Evolutionary conservation across 2,888 invertebrate genomes (phyloP), one percentile per base, ranked within the genome.

Genomic region (Caenorhabditis sp.): DNA sequence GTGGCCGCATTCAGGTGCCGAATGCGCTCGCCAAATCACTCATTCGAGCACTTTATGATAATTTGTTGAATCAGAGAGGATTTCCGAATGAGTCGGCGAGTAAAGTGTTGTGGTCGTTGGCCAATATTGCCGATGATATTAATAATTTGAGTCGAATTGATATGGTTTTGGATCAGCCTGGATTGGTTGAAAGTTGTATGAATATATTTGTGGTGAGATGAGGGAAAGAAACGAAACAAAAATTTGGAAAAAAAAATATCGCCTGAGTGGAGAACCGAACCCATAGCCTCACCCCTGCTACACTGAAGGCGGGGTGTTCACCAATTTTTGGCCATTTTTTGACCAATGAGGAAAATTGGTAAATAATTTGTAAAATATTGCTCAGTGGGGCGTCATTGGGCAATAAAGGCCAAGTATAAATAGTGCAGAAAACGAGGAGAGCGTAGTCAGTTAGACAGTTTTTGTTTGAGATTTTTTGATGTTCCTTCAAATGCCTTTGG

Each of bases 81-180:
- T 6, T 49, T 6, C 57, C 54, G 6, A 55, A 50, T 23, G 66
- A 66, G 37, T 58, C 64, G 4, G 62, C 55, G 10, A 14, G 62
- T 10, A 73, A 68, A 62, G 36, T 74, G 10, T 43, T 79, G 5
- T 79, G 78, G 78, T 69, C 71, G 1, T 19, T 79, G 21, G 74
- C 78, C 1, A 62, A 70, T 43, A 36, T 79, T 19, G 74, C 74
- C 0, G 78, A 79, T 43, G 73, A 74, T 55, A 60, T 70, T 2
- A 55, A 63, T 14, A 69, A 71, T 53, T 62, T 62, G 6, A 21
- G 53, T 5, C 51, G 68, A 21, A 63, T 63, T 37, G 55, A 63
- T 43, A n/a, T 55, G 37, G 23, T 63, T 2, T 14, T 55, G 21
- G 37, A 24, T 17, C 54, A 53, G 10, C 12, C 36, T 2, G 26